These are phyloP conservation scores for Gryllus longicercus DNA, from an alignment of 2,888 invertebrate genomes.

Conservation along the genomic window DNA sequence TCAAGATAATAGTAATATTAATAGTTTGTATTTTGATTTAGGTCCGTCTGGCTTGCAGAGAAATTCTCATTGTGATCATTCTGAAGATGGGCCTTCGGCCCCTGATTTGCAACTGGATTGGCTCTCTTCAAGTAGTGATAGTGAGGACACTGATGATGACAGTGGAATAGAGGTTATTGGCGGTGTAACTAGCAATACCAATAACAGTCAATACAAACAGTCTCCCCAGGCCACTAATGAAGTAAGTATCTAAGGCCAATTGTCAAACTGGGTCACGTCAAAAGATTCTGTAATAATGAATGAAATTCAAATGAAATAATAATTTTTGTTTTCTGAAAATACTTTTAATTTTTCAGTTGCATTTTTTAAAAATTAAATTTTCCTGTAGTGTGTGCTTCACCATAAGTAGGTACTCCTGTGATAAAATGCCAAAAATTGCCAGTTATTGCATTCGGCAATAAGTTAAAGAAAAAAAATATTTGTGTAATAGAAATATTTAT, in stretches of 20 bases:
- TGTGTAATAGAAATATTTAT: too few species aligned
- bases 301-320: too few species aligned
- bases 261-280: constrained; percentile 17
- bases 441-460: too few species aligned
- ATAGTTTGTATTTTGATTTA: neutral
- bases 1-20: too few species aligned
- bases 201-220: constrained; percentile 42
- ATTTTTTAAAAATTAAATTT: too few species aligned
- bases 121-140: constrained; percentile 58
- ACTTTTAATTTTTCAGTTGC: too few species aligned
- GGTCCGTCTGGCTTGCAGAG: constrained; percentile 35
- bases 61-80: neutral
- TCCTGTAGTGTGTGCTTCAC: too few species aligned
- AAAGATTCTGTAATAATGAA: too few species aligned
- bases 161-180: constrained; percentile 50
- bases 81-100: constrained; percentile 55
- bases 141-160: constrained; percentile 58
- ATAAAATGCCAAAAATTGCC: too few species aligned
- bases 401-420: too few species aligned
- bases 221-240: constrained; percentile 35
- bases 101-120: constrained; percentile 77
- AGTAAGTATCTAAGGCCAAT: constrained; percentile 35
- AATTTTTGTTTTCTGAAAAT: too few species aligned
- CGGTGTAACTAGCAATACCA: neutral
- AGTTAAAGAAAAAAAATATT: too few species aligned